phyloP scores from a whole-genome alignment of 2,113 vertebrate species.

The Saguinus midas region DNA sequence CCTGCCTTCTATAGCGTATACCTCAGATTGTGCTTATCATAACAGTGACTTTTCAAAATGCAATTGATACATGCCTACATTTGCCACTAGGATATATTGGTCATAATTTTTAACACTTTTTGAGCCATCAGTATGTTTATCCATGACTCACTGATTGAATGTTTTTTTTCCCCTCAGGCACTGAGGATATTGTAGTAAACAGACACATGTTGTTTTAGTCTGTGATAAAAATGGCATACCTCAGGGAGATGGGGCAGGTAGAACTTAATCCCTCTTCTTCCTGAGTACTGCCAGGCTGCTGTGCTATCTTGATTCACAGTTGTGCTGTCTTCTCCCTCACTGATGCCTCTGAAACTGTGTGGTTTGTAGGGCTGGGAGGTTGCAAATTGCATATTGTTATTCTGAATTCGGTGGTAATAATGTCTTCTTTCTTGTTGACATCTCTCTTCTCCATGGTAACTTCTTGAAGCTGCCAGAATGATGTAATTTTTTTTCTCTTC shows the following conservation, averaged over 20 bases:
- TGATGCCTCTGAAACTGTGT: neutral
- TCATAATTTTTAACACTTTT: neutral
- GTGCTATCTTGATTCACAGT: too few species aligned
- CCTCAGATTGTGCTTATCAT: neutral
- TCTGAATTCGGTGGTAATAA: neutral
- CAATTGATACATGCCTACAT: neutral
- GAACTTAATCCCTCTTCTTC: neutral
- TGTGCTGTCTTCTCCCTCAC: neutral
- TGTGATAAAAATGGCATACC: too few species aligned
- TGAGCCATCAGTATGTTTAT: neutral
- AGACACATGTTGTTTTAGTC: neutral
- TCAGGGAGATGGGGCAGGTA: too few species aligned
- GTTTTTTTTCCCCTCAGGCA: neutral
- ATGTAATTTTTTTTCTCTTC: neutral
- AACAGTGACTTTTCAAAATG: neutral
- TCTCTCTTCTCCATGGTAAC: constrained; percentile 25
- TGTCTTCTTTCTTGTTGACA: neutral
- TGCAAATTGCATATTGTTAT: neutral
- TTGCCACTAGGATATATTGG: neutral
- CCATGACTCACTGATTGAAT: neutral
- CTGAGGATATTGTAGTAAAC: neutral
- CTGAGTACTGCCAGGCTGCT: neutral
- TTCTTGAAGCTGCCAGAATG: constrained; percentile 9
- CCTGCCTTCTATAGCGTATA: neutral
- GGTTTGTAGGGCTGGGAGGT: neutral